phyloP scores from a whole-genome alignment of 1,140 invertebrate genomes.

The Monochamus saltuarius region DNA sequence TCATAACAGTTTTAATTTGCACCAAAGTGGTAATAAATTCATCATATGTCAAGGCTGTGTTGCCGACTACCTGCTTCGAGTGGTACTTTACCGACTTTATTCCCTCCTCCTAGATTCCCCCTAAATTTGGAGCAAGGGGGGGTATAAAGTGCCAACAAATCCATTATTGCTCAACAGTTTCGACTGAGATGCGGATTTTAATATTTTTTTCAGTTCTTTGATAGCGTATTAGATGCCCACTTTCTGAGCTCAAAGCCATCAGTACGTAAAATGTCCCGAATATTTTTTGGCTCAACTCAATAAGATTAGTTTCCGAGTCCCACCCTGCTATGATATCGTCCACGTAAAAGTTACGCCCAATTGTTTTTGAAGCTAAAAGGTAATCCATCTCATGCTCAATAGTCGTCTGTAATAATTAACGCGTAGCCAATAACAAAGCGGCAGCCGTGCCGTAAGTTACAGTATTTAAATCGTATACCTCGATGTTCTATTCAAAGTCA shows the following conservation, averaged over 20 bases:
- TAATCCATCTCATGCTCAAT: conserved; percentile 8
- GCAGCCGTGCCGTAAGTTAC: conserved; percentile 28
- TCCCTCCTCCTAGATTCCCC: neutral
- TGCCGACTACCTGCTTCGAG: neutral
- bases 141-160: too few species aligned
- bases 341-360: too few species aligned
- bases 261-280: too few species aligned
- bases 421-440: conserved; percentile 26
- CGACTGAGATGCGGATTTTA: too few species aligned
- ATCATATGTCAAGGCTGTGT: neutral
- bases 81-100: neutral
- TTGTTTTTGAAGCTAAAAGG: neutral
- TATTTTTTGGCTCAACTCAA: too few species aligned
- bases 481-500: conserved; percentile 25
- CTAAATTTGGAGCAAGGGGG: neutral
- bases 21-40: too few species aligned
- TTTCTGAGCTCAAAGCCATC: too few species aligned
- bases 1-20: too few species aligned
- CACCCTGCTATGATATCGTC: too few species aligned
- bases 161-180: too few species aligned
- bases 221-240: neutral
- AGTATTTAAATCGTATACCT: conserved; percentile 39
- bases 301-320: too few species aligned
- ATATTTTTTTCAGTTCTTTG: neutral
- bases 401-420: conserved; percentile 26